Base-by-base conservation (phyloP, 1,140 invertebrate genomes). In the Penaeus indicus region DNA sequence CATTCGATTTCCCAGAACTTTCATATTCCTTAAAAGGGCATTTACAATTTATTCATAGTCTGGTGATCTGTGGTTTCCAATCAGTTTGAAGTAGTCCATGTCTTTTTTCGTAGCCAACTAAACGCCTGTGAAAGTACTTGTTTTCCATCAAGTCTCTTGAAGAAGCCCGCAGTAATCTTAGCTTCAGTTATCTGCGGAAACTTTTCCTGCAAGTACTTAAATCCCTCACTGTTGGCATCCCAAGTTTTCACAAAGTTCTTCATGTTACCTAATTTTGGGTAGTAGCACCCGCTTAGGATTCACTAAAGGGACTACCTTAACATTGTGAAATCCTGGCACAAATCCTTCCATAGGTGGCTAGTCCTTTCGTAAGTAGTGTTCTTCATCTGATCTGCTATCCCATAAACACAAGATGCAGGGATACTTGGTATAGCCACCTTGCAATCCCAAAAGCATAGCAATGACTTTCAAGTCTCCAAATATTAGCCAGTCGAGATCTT, bases 341-440 rank as follows among this genome's bases (percentile, higher is more conserved):
- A 72, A 60, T 8, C 38, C 60, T 54, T 84, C 63, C 67, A 10
- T 60, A 19, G 63, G 80, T 60, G 82, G 82, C 82, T 61, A 84
- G 61, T 84, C 61, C 32, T 38, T 27, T 60, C 64, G 42, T 63
- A 54, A 27, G 63, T 84, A 64, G 61, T 84, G 82, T 32, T 84
- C 63, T 38, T 63, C 38, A 84, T 63, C 25, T 16, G 22, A 22
- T 27, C 61, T 82, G 27, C 91, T 91, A 82, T 92, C 91, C 91
- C 92, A 92, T 11, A 90, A 19, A 89, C 91, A 92, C 75, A 92
- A 82, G 82, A 92, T 93, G 84, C 91, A 93, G 54, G 90, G 91
- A 90, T 91, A 92, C 91, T 93, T 93, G 87, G 92, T 92, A 90
- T 91, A 92, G 83, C 91, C 91, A 91, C 89, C 87, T 92, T 93